These are phyloP conservation scores for Diarsia dahlii DNA, from an alignment of 2,888 invertebrate genomes.

Conservation along the genomic window DNA sequence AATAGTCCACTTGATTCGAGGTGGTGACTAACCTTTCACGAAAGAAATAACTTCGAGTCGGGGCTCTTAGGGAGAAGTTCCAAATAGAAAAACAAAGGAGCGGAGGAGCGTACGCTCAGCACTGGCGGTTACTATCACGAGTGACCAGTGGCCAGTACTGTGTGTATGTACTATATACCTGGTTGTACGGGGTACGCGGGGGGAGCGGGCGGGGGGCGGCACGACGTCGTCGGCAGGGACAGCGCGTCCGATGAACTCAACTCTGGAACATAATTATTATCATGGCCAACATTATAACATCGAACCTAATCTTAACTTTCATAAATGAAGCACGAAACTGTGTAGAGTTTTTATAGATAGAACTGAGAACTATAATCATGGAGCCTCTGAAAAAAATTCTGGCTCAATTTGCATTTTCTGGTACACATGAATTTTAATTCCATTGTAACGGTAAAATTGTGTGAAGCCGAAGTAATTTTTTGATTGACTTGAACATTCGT, in stretches of 20 bases:
- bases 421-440: too few species aligned
- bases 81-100: background rate
- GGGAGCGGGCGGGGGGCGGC: conserved; percentile 70
- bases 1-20: background rate
- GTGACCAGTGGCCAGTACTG: background rate
- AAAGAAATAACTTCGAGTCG: background rate
- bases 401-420: background rate
- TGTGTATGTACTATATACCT: conserved; percentile 67
- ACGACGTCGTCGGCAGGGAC: conserved; percentile 67
- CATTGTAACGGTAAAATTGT: background rate
- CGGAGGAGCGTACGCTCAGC: background rate
- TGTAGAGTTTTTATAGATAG: background rate
- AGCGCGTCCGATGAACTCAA: conserved; percentile 71
- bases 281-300: background rate
- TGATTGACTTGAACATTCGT: background rate
- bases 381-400: background rate
- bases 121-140: background rate
- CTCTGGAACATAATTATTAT: conserved; percentile 68
- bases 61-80: background rate
- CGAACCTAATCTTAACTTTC: background rate
- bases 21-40: background rate
- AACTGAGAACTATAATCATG: background rate
- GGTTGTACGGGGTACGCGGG: conserved; percentile 83
- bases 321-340: background rate
- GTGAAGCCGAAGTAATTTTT: background rate